Evolutionary conservation across 2,797 vertebrate species (phyloP), one percentile per base, ranked within the genome.

Genomic region (Acridotheres tristis): DNA sequence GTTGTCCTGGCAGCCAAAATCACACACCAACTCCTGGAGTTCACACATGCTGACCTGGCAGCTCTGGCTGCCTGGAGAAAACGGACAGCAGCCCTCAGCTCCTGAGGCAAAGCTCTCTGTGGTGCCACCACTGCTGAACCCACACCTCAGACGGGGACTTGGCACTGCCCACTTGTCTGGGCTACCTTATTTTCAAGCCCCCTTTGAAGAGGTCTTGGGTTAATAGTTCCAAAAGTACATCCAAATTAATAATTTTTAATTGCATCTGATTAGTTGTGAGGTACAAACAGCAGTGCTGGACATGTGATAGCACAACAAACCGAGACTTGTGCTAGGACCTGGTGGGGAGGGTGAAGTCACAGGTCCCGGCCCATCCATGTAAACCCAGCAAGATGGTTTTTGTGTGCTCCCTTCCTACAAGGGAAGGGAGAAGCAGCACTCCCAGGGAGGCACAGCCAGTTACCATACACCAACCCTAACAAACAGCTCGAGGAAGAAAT

Each of bases 301-400:
- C 0, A 0, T 6, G 40, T 51, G 65, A 62, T 27, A 75, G 61
- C 53, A 38, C 22, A 79, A 66, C 43, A 66, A 81, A 81, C 10
- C 1, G 2, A 85, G 27, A 29, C 6, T 53, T 3, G 1, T 48
- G 47, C 22, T 50, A 15, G 45, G 32, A 69, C 7, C 30, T 26
- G 7, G 8, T 16, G 17, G 42, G 82, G 38, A 88, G 13, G 8
- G 18, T 61, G 50, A 67, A 91, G 48, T 72, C 47, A 34, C 34
- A 66, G n/a, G 15, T 43, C 48, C 21, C 43, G 55, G 68, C 8
- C 34, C 26, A n/a, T 12, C n/a, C 25, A 1, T 0, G 2, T 26
- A 82, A 73, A 80, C 40, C 22, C 42, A 55, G 14, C 0, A 0
- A 53, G 26, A 62, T 12, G 25, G 19, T 22, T 85, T 84, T n/a